Evolutionary conservation across 2,888 invertebrate species (phyloP).

Genomic region (Eilema caniola): DNA sequence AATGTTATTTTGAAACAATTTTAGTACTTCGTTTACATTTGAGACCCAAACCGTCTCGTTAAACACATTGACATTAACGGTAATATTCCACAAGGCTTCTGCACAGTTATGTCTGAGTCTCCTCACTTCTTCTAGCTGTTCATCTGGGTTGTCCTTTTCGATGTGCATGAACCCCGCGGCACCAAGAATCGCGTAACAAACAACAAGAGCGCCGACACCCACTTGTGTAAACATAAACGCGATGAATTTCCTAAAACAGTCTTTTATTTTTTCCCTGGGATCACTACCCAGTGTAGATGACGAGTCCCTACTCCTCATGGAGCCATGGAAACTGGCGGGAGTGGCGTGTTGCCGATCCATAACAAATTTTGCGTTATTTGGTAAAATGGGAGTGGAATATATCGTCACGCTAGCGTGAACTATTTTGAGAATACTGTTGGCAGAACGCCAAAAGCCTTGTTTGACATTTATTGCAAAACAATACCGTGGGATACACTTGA

Average conservation of each 20-base stretch:
- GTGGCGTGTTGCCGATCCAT: constrained; percentile 77
- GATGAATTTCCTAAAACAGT: constrained; percentile 94
- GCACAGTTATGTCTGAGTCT: constrained; percentile 87
- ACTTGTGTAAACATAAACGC: constrained; percentile 98
- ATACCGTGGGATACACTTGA: constrained; percentile 28
- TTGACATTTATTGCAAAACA: constrained; percentile 72
- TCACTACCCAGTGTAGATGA: constrained; percentile 89
- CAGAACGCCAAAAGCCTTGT: constrained; percentile 66
- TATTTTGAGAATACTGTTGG: constrained; percentile 78
- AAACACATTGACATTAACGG: constrained; percentile 89
- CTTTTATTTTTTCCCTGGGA: constrained; percentile 92
- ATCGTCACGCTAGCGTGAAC: constrained; percentile 57
- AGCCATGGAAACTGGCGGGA: constrained; percentile 85
- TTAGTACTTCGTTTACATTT: constrained; percentile 88
- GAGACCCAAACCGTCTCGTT: constrained; percentile 89
- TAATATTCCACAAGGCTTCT: constrained; percentile 90
- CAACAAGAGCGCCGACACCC: constrained; percentile 95
- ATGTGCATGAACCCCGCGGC: constrained; percentile 93
- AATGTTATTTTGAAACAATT: constrained; percentile 90
- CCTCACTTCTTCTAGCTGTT: constrained; percentile 82
- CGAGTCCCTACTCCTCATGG: constrained; percentile 89
- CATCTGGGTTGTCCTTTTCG: constrained; percentile 88
- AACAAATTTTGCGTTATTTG: constrained; percentile 34
- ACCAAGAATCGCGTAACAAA: constrained; percentile 95
- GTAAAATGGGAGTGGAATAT: constrained; percentile 50